Evolutionary conservation across 2,888 invertebrate species (phyloP).

Genomic region (Dione vanillae): DNA sequence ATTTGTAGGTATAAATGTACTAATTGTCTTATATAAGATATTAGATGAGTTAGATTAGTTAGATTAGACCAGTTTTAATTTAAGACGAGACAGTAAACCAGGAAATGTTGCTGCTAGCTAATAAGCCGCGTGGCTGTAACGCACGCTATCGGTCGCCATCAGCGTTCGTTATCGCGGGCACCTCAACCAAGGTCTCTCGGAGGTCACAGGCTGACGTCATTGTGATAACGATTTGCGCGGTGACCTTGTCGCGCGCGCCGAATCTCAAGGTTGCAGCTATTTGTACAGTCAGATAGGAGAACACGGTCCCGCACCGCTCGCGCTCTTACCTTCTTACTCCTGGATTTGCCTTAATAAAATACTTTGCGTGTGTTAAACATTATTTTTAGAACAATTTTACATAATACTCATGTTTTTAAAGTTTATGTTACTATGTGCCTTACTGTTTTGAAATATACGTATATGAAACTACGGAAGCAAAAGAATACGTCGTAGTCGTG

Average conservation of each 20-base stretch:
- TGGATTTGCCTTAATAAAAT: conserved; percentile 62
- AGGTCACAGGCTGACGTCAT: conserved; percentile 82
- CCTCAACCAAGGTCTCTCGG: conserved; percentile 72
- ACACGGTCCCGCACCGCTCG: conserved; percentile 50
- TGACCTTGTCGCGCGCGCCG: conserved; percentile 82
- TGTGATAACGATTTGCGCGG: conserved; percentile 83
- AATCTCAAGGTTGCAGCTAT: conserved; percentile 82
- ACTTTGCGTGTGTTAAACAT: neutral
- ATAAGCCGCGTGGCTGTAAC: conserved; percentile 36
- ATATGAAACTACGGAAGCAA: conserved; percentile 28
- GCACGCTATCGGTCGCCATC: conserved; percentile 75
- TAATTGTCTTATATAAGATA: neutral
- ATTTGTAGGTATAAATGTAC: neutral
- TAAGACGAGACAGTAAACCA: neutral
- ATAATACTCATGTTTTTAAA: neutral
- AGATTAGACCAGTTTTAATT: no score
- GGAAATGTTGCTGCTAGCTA: neutral
- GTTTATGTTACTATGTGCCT: neutral
- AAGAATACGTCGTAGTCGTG: conserved; percentile 43
- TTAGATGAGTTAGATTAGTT: no score
- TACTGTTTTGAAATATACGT: neutral
- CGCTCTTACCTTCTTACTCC: conserved; percentile 60
- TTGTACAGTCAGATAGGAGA: conserved; percentile 79
- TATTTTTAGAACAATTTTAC: neutral
- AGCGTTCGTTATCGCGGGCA: conserved; percentile 76